Evolutionary conservation across 2,113 vertebrate species (phyloP).

Genomic region (Baryphthengus martii): DNA sequence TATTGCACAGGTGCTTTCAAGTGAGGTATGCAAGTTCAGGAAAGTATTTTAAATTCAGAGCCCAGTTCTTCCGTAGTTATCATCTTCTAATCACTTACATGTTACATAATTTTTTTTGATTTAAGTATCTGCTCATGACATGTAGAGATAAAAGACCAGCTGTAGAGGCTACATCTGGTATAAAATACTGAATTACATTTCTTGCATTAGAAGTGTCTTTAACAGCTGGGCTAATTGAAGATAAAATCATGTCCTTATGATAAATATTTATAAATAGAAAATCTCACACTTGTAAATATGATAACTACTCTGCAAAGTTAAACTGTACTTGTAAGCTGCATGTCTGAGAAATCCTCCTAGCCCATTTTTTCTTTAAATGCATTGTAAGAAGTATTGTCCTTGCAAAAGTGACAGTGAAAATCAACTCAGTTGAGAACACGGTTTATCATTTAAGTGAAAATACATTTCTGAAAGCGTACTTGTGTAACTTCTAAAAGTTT

Average conservation of each 20-base stretch:
- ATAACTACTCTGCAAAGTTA: constrained; percentile 24
- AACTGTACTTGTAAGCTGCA: not conserved
- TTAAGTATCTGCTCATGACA: constrained; percentile 29
- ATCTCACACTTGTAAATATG: constrained; percentile 64
- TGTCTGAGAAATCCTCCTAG: not conserved
- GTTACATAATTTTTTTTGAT: not conserved
- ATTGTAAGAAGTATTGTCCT: not conserved
- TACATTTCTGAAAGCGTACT: not conserved
- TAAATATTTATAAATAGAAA: constrained; percentile 80
- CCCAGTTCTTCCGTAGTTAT: not conserved
- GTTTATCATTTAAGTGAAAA: not conserved
- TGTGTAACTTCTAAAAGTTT: not conserved
- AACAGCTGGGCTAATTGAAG: constrained; percentile 80
- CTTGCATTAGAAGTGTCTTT: constrained; percentile 77
- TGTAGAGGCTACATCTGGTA: constrained; percentile 71
- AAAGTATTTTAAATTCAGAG: not conserved
- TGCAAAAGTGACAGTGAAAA: not conserved
- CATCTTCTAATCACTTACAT: not conserved
- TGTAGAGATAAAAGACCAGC: constrained; percentile 61
- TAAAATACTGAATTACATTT: constrained; percentile 63
- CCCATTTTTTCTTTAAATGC: not conserved
- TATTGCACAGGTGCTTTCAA: not conserved
- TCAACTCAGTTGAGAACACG: not conserved
- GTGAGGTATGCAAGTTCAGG: not conserved
- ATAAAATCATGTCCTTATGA: constrained; percentile 73